Conservation (phyloP, 2,888 invertebrate species). For the Galeruca laticollis region DNA sequence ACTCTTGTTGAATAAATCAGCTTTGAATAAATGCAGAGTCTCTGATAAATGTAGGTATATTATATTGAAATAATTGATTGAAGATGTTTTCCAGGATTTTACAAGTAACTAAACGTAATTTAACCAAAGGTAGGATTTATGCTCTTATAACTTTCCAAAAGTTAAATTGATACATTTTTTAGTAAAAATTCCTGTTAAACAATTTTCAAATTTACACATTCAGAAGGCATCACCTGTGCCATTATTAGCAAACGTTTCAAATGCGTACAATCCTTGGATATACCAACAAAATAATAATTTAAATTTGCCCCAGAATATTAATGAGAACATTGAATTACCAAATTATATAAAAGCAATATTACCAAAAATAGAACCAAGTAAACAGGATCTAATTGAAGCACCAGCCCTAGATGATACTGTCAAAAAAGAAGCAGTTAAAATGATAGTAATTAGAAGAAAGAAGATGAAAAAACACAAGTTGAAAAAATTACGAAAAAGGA, state of each 20-base stretch:
- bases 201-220: conserved; percentile 28
- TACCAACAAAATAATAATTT: conserved; percentile 58
- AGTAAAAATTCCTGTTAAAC: conserved; percentile 12
- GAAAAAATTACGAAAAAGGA: conserved; percentile 81
- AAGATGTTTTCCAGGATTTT: conserved; percentile 21
- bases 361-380: conserved; percentile 50
- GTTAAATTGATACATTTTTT: conserved; percentile 14
- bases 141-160: background rate
- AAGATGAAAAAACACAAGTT: conserved; percentile 92
- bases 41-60: too few species aligned
- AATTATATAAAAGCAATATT: conserved; percentile 52
- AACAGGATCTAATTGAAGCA: conserved; percentile 52
- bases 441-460: conserved; percentile 81
- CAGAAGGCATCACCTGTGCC: conserved; percentile 24
- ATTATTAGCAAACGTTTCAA: conserved; percentile 26
- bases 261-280: conserved; percentile 57
- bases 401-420: conserved; percentile 60
- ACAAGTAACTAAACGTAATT: conserved; percentile 15
- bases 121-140: conserved; percentile 9
- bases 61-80: too few species aligned
- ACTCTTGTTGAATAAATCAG: too few species aligned
- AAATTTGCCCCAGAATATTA: conserved; percentile 52
- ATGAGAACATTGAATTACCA: conserved; percentile 55
- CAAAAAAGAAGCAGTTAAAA: conserved; percentile 78
- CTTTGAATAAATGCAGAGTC: too few species aligned